Evolutionary conservation across 2,797 vertebrate species (phyloP).

Genomic region (Pelodytes ibericus): DNA sequence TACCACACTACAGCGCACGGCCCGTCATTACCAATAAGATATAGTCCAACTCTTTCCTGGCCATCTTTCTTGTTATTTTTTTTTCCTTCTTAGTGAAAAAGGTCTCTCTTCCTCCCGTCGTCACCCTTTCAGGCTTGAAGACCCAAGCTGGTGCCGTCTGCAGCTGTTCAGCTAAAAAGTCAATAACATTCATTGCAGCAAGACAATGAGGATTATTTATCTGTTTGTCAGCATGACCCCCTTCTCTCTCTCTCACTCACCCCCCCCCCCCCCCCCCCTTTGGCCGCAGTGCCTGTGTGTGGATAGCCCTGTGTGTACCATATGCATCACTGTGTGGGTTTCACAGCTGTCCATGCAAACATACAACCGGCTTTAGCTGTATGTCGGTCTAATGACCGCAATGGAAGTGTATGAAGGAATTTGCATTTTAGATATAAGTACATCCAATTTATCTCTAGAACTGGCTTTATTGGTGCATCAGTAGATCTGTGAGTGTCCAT

Average conservation of each 20-base stretch:
- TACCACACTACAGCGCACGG: no score
- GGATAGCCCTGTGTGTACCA: constrained; percentile 19
- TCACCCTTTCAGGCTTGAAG: constrained; percentile 4
- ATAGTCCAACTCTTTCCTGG: no score
- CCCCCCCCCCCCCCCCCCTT: constrained; percentile 16
- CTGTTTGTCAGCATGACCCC: constrained; percentile 41
- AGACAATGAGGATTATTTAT: constrained; percentile 63
- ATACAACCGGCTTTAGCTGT: neutral
- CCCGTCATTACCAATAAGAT: no score
- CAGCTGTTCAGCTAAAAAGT: constrained; percentile 61
- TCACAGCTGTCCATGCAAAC: constrained; percentile 28
- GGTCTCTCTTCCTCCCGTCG: neutral
- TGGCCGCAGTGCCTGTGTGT: constrained; percentile 41
- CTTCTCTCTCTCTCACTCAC: no score
- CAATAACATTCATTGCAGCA: constrained; percentile 59
- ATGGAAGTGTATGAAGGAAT: neutral
- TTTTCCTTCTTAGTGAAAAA: no score
- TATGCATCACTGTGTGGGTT: constrained; percentile 18
- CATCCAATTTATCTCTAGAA: neutral
- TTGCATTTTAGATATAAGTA: neutral
- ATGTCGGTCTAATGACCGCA: neutral
- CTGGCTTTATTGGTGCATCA: no score
- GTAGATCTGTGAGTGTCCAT: no score
- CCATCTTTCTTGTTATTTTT: no score
- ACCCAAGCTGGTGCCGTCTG: constrained; percentile 25